These are phyloP conservation scores for Holothuria leucospilota DNA, from an alignment of 53 echinoderm and acorn worm species.

Conservation along the genomic window DNA sequence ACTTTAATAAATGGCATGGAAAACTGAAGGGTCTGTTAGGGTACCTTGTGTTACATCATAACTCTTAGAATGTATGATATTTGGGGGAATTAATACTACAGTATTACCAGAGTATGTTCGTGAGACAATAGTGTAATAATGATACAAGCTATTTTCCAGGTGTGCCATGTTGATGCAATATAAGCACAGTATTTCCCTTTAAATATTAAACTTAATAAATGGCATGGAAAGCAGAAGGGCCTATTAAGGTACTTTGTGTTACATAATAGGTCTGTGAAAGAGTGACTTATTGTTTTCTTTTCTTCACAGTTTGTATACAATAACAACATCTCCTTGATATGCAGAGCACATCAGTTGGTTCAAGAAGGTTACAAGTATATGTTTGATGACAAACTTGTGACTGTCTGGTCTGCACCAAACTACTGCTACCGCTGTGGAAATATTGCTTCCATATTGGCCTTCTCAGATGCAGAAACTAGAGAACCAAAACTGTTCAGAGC, in stretches of 20 bases:
- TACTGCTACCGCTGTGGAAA: conserved; percentile 99
- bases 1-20: background rate
- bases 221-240: background rate
- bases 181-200: background rate
- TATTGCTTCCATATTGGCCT: conserved; percentile 97
- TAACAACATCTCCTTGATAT: conserved; percentile 98
- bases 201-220: background rate
- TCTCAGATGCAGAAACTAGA: conserved; percentile 77
- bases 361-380: conserved; percentile 99
- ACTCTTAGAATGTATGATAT: too few relatives aligned
- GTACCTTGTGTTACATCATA: too few relatives aligned
- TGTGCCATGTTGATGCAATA: background rate
- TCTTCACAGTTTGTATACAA: conserved; percentile 90
- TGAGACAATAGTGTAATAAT: too few relatives aligned
- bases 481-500: conserved; percentile 97
- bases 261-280: too few relatives aligned
- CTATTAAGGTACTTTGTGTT: background rate
- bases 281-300: background rate
- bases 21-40: background rate
- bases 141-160: too few relatives aligned
- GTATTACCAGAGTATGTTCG: too few relatives aligned
- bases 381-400: conserved; percentile 99
- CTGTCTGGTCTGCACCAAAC: conserved; percentile 98
- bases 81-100: too few relatives aligned
- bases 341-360: conserved; percentile 96